Conservation (phyloP, 1,140 invertebrate genomes). For the Heliconius himera region DNA sequence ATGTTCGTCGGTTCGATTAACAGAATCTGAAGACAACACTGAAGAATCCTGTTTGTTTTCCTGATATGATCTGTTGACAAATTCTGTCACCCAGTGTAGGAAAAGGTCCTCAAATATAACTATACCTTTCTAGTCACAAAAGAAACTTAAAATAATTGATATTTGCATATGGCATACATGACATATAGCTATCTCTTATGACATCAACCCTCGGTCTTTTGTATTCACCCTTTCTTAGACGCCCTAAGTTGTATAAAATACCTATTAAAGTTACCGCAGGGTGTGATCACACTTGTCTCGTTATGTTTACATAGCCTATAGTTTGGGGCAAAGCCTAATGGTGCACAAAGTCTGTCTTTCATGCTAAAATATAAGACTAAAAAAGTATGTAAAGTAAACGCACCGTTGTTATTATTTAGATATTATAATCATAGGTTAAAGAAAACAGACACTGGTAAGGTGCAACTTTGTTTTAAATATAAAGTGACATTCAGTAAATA, state of each 20-base stretch:
- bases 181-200: neutral
- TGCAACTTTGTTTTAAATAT: no score
- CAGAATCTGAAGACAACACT: no score
- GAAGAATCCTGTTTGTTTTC: no score
- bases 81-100: no score
- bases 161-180: neutral
- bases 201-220: neutral
- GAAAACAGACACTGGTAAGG: no score
- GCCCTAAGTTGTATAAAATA: neutral
- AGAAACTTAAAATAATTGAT: neutral
- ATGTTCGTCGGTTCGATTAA: no score
- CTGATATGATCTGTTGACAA: no score
- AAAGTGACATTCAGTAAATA: no score
- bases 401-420: no score
- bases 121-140: neutral
- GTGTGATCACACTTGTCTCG: neutral
- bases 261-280: neutral
- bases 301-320: constrained; percentile 3
- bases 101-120: neutral
- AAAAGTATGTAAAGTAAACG: neutral
- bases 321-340: neutral
- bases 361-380: neutral
- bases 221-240: neutral
- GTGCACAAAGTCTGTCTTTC: neutral
- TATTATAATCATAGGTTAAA: no score